Base-by-base conservation (phyloP, 2,797 vertebrate genomes). In the Amblyopsis hoosieri region DNA sequence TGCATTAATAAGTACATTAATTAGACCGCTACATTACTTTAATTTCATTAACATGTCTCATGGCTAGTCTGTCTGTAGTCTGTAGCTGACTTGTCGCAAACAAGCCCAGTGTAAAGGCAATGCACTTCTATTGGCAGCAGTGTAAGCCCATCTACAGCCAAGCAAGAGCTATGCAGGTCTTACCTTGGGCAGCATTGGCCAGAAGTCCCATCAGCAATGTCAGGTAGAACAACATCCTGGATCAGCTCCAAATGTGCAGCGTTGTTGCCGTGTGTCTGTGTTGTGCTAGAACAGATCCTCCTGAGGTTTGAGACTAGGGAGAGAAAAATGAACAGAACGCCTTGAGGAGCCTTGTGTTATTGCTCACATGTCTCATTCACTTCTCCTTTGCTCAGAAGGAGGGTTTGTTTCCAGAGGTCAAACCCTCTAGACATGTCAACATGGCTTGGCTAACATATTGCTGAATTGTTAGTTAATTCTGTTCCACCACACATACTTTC, bases 151-250 rank as follows among this genome's bases (percentile, higher is more conserved):
- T 52, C 4, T 14, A 52, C 15, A 49, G 3, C 49, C 49, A n/a
- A 19, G 5, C 50, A 15, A 10, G 49, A n/a, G 1, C 4, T 61
- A 45, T 57, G 50, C 11, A 10, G 11, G 13, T 3, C 71, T 76
- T 80, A 91, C 90, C 90, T 86, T 84, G 72, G 62, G 77, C 67
- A 51, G 79, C 75, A 19, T 74, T 80, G 59, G 60, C 74, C 58
- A 87, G 67, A 3, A 89, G 67, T 72, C 80, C 81, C 73, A 89
- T 75, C 73, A 89, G 61, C 75, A 90, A 75, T 37, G 75, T 15
- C 37, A 87, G 57, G 71, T 62, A 81, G 54, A 67, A 64, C 81
- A 69, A 77, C 89, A 91, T 91, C 84, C 78, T 87, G 74, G 71
- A 78, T 75, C 75, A 61, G 67, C 75, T 80, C 74, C 80, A 74